Evolutionary conservation across 2,113 vertebrate genomes (phyloP).

Genomic region (Nothoprocta perdicaria): DNA sequence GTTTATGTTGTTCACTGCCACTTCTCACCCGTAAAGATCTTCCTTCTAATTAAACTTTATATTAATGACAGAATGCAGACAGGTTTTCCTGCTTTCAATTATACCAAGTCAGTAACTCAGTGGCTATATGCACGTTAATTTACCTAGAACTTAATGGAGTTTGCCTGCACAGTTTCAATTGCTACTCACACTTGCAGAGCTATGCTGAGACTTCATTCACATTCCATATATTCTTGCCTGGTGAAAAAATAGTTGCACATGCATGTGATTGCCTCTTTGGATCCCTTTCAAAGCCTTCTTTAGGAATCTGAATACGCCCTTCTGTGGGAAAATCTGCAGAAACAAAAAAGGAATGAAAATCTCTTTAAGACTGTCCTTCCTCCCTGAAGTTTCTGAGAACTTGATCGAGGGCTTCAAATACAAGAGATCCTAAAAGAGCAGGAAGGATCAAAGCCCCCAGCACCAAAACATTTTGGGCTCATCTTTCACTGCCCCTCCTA

Average conservation of each 20-base stretch:
- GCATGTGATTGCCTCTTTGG: conserved; percentile 66
- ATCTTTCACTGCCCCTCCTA: conserved; percentile 52
- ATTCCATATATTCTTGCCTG: conserved; percentile 61
- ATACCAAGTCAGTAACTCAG: conserved; percentile 39
- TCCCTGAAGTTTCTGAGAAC: conserved; percentile 54
- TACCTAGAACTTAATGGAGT: conserved; percentile 55
- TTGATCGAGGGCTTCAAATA: conserved; percentile 35
- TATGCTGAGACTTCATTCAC: conserved; percentile 44
- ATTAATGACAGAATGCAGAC: conserved; percentile 36
- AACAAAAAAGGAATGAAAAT: conserved; percentile 47
- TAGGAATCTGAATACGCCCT: conserved; percentile 64
- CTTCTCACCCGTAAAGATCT: conserved; percentile 37
- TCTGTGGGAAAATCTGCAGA: conserved; percentile 66
- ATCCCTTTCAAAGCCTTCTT: conserved; percentile 66
- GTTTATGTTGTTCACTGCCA: conserved; percentile 18
- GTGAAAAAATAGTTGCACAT: conserved; percentile 67
- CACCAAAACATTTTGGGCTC: conserved; percentile 58
- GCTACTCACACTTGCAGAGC: background rate
- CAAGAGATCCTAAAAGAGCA: conserved; percentile 22
- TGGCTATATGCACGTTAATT: conserved; percentile 38
- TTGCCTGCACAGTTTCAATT: conserved; percentile 14
- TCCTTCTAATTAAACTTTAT: conserved; percentile 70
- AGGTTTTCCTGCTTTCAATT: conserved; percentile 69
- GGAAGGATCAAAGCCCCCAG: conserved; percentile 33
- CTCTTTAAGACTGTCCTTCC: conserved; percentile 15